Base-by-base conservation (phyloP, 1,140 invertebrate species). In the Archegozetes longisetosus region DNA sequence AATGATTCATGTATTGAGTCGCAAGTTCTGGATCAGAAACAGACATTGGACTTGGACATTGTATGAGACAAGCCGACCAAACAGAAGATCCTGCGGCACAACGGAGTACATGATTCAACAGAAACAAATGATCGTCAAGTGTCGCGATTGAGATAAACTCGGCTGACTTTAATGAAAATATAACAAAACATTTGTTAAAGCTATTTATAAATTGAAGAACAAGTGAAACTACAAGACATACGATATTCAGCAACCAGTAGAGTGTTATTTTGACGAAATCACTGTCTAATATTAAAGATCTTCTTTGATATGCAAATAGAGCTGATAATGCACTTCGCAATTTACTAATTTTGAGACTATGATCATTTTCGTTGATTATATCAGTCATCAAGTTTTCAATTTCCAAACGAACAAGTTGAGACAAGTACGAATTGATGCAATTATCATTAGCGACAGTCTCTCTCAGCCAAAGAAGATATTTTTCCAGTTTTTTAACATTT, bases 21-120 rank as follows among this genome's bases (percentile, higher is more conserved):
- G 27, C 63, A 22, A 50, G 25, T 23, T 53, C 52, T 20, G 51
- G 26, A 46, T 63, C 24, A 12, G 17, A 12, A 4, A 2, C 23
- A 22, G 55, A 12, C 2, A 64, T 28, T 49, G 61, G 63, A 50
- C 27, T 52, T 17, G 49, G 28, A 55, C 56, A 59, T 25, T 64
- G 24, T 13, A 64, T 50, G 2, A 64, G 47, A 1, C 17, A 17
- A 3, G 28, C 47, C 2, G 49, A 55, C 51, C 54, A 50, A n/a
- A 12, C 17, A 14, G 56, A 50, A 20, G 29, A 29, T 26, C 61
- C 63, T 24, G 61, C n/a, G 13, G 63, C 55, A 47, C 63, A 61
- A 20, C 63, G 47, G 12, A 61, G 53, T 0, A 62, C 50, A 20
- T 62, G 61, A 56, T 61, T 62, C 0, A 64, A 50, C 12, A 64